Evolutionary conservation across 2,797 vertebrate genomes (phyloP), one percentile per base, ranked within the genome.

Genomic region (Okamejei kenojei): DNA sequence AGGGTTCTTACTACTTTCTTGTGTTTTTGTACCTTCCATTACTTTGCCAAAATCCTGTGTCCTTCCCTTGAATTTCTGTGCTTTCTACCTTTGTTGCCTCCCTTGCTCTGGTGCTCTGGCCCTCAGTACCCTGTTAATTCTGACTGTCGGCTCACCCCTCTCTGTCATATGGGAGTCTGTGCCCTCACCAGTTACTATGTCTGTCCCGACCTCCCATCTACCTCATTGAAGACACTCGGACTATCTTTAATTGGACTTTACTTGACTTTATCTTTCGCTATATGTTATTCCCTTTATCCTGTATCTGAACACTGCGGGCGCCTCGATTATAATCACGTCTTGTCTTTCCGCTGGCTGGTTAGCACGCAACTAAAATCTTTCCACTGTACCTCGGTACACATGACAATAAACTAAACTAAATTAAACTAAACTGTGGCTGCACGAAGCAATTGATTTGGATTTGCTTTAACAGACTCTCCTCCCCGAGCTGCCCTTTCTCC

Each of bases 171-270:
- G 32, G 11, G 26, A n/a, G 54, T 86, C 82, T 84, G 81, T 84
- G 81, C 81, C 81, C 81, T 54, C n/a, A n/a, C 81, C n/a, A 58
- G 82, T 63, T 19, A 86, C 58, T n/a, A 58, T n/a, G 82, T 86
- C 26, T 63, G 82, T 86, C 45, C 45, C 6, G 45, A 54, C 45
- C 45, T 54, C 45, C 45, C 45, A 54, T 54, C 45, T 54, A 54
- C 45, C 45, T 54, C 45, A 54, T 54, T 54, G 45, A 54, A 54
- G 45, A 54, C 5, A 54, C 45, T 7, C 45, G 45, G 45, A 6
- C 45, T 54, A 54, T 54, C 45, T 54, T 54, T 54, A 54, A 54
- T 54, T 54, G 45, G 45, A 54, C 45, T 54, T 45, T 45, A 45
- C 45, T 45, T 45, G 1, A 45, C 45, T 45, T 54, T 54, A 54